Conservation (phyloP, 2,888 invertebrate species). For the Leptogaster cylindrica region DNA sequence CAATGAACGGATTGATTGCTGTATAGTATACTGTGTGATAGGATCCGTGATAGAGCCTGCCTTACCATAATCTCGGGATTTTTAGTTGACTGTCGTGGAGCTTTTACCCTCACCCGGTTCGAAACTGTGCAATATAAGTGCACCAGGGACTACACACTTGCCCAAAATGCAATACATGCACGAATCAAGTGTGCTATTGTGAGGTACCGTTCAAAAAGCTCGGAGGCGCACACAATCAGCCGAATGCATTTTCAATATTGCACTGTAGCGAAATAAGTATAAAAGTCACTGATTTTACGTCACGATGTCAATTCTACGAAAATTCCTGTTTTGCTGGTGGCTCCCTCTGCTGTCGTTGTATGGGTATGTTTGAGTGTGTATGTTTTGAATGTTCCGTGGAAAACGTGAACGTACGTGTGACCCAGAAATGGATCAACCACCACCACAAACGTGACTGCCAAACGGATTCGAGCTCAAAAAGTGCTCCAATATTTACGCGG, state of each 20-base stretch:
- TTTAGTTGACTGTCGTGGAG: conserved; percentile 27
- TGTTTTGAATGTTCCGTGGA: background rate
- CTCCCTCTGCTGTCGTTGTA: background rate
- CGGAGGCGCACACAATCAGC: background rate
- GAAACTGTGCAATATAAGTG: background rate
- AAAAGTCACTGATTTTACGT: too few relatives aligned
- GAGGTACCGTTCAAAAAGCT: conserved; percentile 4
- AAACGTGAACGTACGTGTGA: conserved; percentile 42
- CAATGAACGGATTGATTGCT: conserved; percentile 45
- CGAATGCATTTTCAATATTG: conserved; percentile 20
- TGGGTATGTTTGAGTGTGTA: background rate
- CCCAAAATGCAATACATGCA: too few relatives aligned
- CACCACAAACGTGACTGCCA: background rate
- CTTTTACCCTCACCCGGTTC: conserved; percentile 11
- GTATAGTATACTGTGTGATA: conserved; percentile 41
- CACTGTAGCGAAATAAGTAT: conserved; percentile 16
- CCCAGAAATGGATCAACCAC: conserved; percentile 45
- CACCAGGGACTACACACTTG: background rate
- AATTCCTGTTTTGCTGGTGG: conserved; percentile 20
- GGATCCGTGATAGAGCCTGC: conserved; percentile 35
- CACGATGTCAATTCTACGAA: too few relatives aligned
- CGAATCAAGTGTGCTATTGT: too few relatives aligned
- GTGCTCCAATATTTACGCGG: background rate
- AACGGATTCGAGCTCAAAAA: background rate
- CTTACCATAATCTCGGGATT: conserved; percentile 37